Percentiles rank a stretch among this genome's conserved stretches.
phyloP scores from a whole-genome alignment of 2,888 invertebrate species.

The Drosophila suboccidentalis region DNA sequence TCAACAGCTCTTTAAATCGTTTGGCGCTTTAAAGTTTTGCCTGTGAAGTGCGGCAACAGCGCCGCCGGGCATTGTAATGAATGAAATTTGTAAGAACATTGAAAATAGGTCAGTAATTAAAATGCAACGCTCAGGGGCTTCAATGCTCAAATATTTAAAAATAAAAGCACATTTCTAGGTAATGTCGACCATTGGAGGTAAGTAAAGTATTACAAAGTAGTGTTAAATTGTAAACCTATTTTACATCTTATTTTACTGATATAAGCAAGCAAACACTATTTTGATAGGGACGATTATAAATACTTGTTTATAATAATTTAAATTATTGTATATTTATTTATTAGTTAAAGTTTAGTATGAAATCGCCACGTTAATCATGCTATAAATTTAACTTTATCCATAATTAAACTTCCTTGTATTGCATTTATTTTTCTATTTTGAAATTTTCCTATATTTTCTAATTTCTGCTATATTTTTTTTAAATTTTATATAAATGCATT shows the following conservation, averaged over 20 bases:
- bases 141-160: constrained; percentile 32
- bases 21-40: constrained; percentile 40
- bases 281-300: no score
- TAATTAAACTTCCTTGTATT: not conserved
- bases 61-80: constrained; percentile 33
- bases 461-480: not conserved
- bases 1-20: constrained; percentile 36
- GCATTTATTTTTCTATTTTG: not conserved
- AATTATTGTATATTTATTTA: no score
- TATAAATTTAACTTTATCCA: no score
- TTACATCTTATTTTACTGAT: not conserved
- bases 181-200: not conserved
- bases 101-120: constrained; percentile 77
- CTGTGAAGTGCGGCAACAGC: constrained; percentile 64
- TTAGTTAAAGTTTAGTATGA: no score
- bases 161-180: constrained; percentile 9
- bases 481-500: not conserved
- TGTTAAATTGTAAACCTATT: not conserved
- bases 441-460: no score
- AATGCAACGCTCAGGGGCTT: constrained; percentile 57
- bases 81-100: constrained; percentile 45
- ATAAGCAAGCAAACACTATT: not conserved
- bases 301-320: no score
- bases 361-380: no score
- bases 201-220: not conserved